Evolutionary conservation across 2,797 vertebrate genomes (phyloP).

Genomic region (Hemitrygon akajei): DNA sequence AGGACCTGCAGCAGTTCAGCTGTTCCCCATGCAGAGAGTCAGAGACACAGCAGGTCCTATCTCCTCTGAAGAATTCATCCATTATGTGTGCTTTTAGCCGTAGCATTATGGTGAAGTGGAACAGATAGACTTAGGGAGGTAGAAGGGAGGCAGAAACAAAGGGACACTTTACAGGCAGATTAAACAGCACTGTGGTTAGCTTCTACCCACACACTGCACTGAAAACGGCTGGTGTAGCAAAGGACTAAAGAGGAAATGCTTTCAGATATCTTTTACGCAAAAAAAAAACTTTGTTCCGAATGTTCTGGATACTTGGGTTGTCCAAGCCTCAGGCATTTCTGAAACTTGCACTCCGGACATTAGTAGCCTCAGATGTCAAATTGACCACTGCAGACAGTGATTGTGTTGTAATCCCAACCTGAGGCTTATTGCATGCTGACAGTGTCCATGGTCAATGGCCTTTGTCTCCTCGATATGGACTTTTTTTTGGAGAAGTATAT

Average conservation of each 20-base stretch:
- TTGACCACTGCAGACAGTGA: not conserved
- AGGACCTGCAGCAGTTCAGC: constrained; percentile 26
- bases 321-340: not conserved
- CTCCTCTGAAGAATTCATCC: constrained; percentile 29
- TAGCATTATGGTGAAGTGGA: constrained; percentile 33
- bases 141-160: constrained; percentile 24
- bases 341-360: not conserved
- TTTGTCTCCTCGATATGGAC: not conserved
- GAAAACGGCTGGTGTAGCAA: not conserved
- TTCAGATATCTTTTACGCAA: not conserved
- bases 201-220: constrained; percentile 15
- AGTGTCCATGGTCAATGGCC: not conserved
- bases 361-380: not conserved
- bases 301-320: not conserved
- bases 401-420: not conserved
- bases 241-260: not conserved
- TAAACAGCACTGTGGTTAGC: not conserved
- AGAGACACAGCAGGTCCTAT: constrained; percentile 23
- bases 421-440: not conserved
- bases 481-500: too few relatives aligned
- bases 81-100: constrained; percentile 19
- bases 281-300: not conserved
- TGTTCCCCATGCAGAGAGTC: not conserved
- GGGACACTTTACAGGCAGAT: constrained; percentile 26
- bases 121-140: constrained; percentile 27